Percentiles rank a stretch among this genome's conserved stretches.
Evolutionary conservation across 1,140 invertebrate genomes (phyloP).

Genomic region (Holotrichia oblita): DNA sequence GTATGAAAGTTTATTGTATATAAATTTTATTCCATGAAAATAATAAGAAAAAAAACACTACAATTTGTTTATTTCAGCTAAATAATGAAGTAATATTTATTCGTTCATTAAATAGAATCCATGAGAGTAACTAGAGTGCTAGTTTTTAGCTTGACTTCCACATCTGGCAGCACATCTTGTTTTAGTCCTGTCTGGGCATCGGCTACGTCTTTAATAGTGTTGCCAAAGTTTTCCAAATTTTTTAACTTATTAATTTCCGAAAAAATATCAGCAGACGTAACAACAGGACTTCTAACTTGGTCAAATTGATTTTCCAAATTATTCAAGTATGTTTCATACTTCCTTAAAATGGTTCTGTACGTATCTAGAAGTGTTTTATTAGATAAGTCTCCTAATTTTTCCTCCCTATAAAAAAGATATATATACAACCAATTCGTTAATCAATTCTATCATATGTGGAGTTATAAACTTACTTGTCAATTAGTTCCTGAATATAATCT

Average conservation of each 20-base stretch:
- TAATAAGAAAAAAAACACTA: too few relatives aligned
- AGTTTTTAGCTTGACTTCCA: not conserved
- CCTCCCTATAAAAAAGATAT: constrained; percentile 48
- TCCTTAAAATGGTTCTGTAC: constrained; percentile 39
- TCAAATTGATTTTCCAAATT: constrained; percentile 37
- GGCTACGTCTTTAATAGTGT: constrained; percentile 35
- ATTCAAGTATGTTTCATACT: constrained; percentile 41
- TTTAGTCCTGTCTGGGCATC: not conserved
- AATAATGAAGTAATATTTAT: too few relatives aligned
- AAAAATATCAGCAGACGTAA: not conserved
- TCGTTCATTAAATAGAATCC: not conserved
- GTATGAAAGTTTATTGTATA: too few relatives aligned
- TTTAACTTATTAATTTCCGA: constrained; percentile 14
- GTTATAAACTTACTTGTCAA: constrained; percentile 44
- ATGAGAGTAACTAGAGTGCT: not conserved
- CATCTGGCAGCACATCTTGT: not conserved
- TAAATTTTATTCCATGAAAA: too few relatives aligned
- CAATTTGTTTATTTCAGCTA: too few relatives aligned
- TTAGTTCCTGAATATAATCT: constrained; percentile 52
- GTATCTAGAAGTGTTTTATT: not conserved
- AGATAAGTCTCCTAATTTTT: constrained; percentile 37
- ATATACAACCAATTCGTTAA: not conserved
- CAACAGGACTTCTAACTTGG: not conserved
- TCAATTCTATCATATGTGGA: not conserved
- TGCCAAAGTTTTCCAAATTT: constrained; percentile 37